Base-by-base conservation (phyloP, 2,797 vertebrate genomes). In the Sphaeramia orbicularis region DNA sequence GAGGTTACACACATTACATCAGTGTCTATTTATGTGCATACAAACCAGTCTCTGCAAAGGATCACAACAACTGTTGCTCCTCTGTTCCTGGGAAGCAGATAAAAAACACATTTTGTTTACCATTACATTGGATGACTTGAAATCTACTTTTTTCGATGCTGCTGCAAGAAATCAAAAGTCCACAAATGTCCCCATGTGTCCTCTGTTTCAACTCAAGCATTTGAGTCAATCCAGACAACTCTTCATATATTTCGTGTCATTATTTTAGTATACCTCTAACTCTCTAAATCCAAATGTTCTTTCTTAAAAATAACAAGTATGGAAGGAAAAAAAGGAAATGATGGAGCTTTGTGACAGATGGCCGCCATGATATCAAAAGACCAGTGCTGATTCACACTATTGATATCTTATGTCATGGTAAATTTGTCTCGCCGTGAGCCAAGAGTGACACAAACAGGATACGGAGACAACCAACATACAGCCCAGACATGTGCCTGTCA, bases 11-110 rank as follows among this genome's bases (percentile, higher is more conserved):
- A 32, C 42, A 65, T 83, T 50, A 73, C 86, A 66, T 79, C 80
- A 84, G 58, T 15, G 72, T 84, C 78, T 90, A 63, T 77, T 90
- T 74, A 65, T 74, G 78, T 62, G 37, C 30, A n/a, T 50, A 38
- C 38, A 44, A 30, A 24, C 42, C 54, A 6, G 49, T 55, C 62
- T 24, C 55, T 67, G 70, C 53, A 66, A 61, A 55, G 16, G 54
- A 61, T 63, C 55, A 35, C 18, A 27, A 54, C 56, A 69, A 76
- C 44, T 65, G 15, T 36, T 38, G n/a, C 41, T 56, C 42, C 41
- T 62, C 10, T 55, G 59, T 53, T 79, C 40, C 65, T 14, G 58
- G 27, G 41, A 16, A 59, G 43, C 38, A 53, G 58, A 83, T 74
- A 54, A 15, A 61, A 78, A 87, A 71, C 83, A 79, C n/a, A 65